phyloP scores from a whole-genome alignment of 2,797 vertebrate species.

The Pagetopsis macropterus region DNA sequence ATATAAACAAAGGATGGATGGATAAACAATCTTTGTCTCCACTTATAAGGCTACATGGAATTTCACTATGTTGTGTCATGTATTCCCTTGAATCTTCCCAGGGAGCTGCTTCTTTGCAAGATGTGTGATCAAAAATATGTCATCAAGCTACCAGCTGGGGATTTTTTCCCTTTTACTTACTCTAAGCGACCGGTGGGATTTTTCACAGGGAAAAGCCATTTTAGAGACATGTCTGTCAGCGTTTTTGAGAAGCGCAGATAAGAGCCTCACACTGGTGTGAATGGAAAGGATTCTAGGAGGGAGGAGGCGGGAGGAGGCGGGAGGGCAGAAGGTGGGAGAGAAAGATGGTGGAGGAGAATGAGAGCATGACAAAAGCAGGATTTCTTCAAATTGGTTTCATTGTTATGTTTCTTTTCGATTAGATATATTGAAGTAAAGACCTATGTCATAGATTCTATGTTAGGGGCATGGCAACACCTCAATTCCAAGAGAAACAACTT shows the following conservation, averaged over 20 bases:
- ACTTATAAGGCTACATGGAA: conserved; percentile 40
- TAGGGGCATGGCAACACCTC: not conserved
- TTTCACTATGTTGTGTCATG: conserved; percentile 41
- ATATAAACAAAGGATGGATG: not conserved
- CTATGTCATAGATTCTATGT: not conserved
- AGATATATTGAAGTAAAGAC: not conserved
- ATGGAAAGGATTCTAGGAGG: conserved; percentile 11
- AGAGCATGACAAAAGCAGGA: conserved; percentile 45
- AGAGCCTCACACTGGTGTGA: conserved; percentile 12
- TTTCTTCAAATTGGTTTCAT: not conserved
- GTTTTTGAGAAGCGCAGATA: conserved; percentile 18
- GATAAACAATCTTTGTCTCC: conserved; percentile 44
- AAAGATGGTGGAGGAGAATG: conserved; percentile 21
- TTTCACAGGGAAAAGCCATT: conserved; percentile 62
- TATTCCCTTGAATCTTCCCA: conserved; percentile 34
- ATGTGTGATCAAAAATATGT: conserved; percentile 50
- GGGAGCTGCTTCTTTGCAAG: conserved; percentile 22
- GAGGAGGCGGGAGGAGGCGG: not conserved
- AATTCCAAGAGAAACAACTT: not conserved
- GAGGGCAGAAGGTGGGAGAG: conserved; percentile 1
- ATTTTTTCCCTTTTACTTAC: conserved; percentile 42
- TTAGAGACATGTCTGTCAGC: conserved; percentile 53
- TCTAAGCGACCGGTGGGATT: conserved; percentile 46
- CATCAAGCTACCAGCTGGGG: conserved; percentile 18
- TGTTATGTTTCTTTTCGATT: not conserved